A percentile compares a stretch with the other conserved stretches of the same genome.
These are phyloP conservation scores for Porites cylindrica DNA, from an alignment of 92 coral and sea anemone species.

Conservation along the genomic window DNA sequence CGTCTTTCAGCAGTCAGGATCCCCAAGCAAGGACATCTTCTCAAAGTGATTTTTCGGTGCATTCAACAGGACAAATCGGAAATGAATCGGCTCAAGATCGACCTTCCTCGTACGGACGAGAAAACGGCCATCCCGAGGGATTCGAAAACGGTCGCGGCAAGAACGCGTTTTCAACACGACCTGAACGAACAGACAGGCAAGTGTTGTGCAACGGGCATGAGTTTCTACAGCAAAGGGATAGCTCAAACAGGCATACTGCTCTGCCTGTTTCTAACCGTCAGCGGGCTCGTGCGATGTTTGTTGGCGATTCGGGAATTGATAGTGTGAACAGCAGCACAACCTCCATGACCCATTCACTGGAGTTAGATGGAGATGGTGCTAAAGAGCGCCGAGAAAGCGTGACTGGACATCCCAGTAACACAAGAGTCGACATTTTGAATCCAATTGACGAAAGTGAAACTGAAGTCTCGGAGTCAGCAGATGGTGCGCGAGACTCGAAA, in stretches of 20 bases:
- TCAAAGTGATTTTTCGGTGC: not conserved
- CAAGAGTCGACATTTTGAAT: slow-evolving; percentile 70
- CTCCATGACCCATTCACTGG: slow-evolving; percentile 82
- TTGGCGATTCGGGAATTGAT: slow-evolving; percentile 92
- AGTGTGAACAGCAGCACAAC: slow-evolving; percentile 84
- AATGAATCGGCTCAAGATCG: slow-evolving; percentile 1
- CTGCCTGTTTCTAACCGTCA: slow-evolving; percentile 64
- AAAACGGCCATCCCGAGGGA: slow-evolving; percentile 2
- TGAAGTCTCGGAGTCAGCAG: slow-evolving; percentile 56
- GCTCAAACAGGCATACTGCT: slow-evolving; percentile 13
- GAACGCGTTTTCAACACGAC: slow-evolving; percentile 22
- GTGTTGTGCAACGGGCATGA: slow-evolving; percentile 73
- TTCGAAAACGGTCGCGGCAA: not conserved
- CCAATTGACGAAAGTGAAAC: slow-evolving; percentile 80
- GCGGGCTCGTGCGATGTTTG: slow-evolving; percentile 82
- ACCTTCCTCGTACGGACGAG: slow-evolving; percentile 2
- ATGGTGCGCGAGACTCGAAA: slow-evolving; percentile 19
- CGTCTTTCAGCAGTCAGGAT: not conserved
- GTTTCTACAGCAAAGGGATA: slow-evolving; percentile 54
- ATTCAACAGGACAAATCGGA: not conserved
- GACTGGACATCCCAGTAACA: slow-evolving; percentile 20
- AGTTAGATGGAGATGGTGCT: slow-evolving; percentile 67
- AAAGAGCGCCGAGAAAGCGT: slow-evolving; percentile 79
- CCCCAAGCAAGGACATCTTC: not conserved
- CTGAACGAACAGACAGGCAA: slow-evolving; percentile 64